Evolutionary conservation across 2,888 invertebrate species (phyloP).

Genomic region (Agapostemon virescens): DNA sequence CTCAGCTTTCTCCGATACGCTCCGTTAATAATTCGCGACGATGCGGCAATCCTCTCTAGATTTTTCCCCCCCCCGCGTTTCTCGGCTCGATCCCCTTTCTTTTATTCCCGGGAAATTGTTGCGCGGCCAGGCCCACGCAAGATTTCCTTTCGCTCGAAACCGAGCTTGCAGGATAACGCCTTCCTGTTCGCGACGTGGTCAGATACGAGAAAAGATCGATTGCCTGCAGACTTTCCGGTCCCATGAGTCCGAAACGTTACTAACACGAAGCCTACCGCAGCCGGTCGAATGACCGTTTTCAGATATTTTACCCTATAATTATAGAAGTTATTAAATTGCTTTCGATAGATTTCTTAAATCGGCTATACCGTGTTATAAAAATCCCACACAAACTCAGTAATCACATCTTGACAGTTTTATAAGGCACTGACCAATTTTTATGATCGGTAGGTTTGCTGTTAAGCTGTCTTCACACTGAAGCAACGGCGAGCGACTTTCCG

Average conservation of each 20-base stretch:
- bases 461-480: neutral
- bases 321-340: too few relatives aligned
- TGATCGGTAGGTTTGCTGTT: too few relatives aligned
- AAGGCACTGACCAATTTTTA: too few relatives aligned
- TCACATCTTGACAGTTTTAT: too few relatives aligned
- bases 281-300: too few relatives aligned
- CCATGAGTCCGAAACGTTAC: neutral
- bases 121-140: conserved; percentile 61
- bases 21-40: conserved; percentile 76
- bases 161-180: conserved; percentile 40
- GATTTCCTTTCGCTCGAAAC: conserved; percentile 70
- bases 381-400: too few relatives aligned
- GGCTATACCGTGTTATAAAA: too few relatives aligned
- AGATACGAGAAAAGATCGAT: conserved; percentile 6
- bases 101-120: conserved; percentile 64
- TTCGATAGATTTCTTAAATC: too few relatives aligned
- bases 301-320: too few relatives aligned
- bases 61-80: conserved; percentile 58
- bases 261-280: too few relatives aligned
- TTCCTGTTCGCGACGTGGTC: neutral
- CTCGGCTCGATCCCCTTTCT: conserved; percentile 53
- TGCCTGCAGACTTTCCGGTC: conserved; percentile 6
- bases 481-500: neutral
- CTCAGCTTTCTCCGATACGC: conserved; percentile 78
- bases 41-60: conserved; percentile 66